Conservation (phyloP, 2,888 invertebrate species). For the Drosophila planitibia region DNA sequence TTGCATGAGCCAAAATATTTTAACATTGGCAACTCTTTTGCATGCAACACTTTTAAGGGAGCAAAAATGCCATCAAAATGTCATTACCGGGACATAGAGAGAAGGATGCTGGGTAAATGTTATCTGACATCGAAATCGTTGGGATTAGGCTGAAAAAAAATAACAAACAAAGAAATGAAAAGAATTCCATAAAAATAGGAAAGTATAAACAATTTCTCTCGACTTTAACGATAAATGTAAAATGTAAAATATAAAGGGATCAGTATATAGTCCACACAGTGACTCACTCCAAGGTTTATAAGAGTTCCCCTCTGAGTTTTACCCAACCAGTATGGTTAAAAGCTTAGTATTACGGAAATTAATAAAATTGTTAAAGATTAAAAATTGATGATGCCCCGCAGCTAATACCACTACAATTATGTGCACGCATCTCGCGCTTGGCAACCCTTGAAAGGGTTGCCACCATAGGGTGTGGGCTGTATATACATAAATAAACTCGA, state of each 20-base stretch:
- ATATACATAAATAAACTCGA: conserved; percentile 13
- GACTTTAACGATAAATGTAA: neutral
- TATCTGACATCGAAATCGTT: neutral
- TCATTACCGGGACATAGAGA: conserved; percentile 49
- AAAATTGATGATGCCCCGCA: neutral
- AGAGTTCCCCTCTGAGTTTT: neutral
- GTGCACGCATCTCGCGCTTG: conserved; percentile 10
- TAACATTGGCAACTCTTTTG: conserved; percentile 26
- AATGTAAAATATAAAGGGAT: neutral
- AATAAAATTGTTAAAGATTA: conserved; percentile 13
- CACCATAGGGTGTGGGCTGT: neutral
- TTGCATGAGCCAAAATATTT: conserved; percentile 31
- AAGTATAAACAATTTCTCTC: neutral
- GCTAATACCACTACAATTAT: conserved; percentile 18
- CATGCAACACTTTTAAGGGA: conserved; percentile 22
- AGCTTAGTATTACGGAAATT: conserved; percentile 10
- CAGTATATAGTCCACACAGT: neutral
- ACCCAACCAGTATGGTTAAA: neutral
- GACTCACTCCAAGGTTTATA: neutral
- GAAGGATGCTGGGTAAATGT: neutral
- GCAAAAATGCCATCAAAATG: conserved; percentile 72
- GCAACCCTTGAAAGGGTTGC: conserved; percentile 12
- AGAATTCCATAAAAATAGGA: neutral
- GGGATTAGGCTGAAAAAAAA: neutral
- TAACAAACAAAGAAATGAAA: neutral